Percentiles rank a stretch among this genome's conserved stretches.
Conservation (phyloP, 2,113 vertebrate genomes). For the Rhynchomys soricoides region DNA sequence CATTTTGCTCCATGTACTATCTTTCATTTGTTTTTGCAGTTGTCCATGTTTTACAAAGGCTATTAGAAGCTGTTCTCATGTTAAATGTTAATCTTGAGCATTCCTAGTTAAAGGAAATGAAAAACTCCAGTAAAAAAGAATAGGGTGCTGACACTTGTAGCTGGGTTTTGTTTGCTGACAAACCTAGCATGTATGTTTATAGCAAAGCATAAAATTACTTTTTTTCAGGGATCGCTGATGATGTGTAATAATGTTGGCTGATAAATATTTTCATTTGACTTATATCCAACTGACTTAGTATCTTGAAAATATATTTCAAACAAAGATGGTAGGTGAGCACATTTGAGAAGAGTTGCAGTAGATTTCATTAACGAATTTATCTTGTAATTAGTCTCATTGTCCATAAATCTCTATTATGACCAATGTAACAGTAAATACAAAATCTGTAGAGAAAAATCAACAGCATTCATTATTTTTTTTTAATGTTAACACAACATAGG, state of each 20-base stretch:
- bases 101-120: slow-evolving; percentile 41
- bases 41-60: slow-evolving; percentile 38
- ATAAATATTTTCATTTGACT: slow-evolving; percentile 12
- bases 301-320: background rate
- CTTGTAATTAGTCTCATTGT: background rate
- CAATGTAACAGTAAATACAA: background rate
- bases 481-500: background rate
- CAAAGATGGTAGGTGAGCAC: background rate
- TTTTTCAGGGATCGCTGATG: background rate
- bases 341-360: background rate
- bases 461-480: slow-evolving; percentile 25
- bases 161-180: background rate
- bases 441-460: background rate
- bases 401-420: background rate
- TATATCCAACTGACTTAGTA: background rate
- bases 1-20: slow-evolving; percentile 32
- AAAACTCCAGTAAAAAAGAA: background rate
- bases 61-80: slow-evolving; percentile 46
- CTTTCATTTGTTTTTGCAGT: slow-evolving; percentile 25
- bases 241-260: background rate
- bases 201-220: background rate
- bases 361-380: background rate
- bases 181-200: background rate
- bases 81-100: slow-evolving; percentile 40
- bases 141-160: background rate